phyloP scores from a whole-genome alignment of 2,888 invertebrate genomes.

The Drosophila kuntzei region DNA sequence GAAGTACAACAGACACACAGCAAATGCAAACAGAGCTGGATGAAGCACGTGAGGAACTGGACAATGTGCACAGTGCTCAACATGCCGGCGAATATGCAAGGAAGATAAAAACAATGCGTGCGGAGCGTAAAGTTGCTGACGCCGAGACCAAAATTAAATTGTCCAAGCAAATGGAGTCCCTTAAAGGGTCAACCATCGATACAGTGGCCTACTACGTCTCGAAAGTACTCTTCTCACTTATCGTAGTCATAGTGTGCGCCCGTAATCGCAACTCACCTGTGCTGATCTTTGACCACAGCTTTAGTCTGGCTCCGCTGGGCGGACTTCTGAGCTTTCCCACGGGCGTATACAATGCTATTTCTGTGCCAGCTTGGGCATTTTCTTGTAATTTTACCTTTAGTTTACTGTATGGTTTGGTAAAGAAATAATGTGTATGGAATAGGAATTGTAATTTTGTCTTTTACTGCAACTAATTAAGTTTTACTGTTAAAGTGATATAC shows the following conservation, averaged over 20 bases:
- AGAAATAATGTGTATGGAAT: conserved; percentile 46
- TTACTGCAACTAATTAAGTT: conserved; percentile 28
- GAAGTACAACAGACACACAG: background rate
- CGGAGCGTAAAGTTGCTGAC: conserved; percentile 74
- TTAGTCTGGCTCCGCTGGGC: conserved; percentile 86
- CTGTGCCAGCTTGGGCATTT: conserved; percentile 87
- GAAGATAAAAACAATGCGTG: conserved; percentile 79
- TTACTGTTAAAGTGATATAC: conserved; percentile 41
- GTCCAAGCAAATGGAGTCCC: conserved; percentile 48
- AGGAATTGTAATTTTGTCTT: conserved; percentile 18
- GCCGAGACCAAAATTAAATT: conserved; percentile 59
- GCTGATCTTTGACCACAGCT: conserved; percentile 84
- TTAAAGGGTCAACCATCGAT: conserved; percentile 74
- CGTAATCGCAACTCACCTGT: conserved; percentile 86
- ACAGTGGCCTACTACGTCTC: conserved; percentile 83
- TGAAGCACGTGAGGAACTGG: conserved; percentile 67
- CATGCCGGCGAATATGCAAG: conserved; percentile 76
- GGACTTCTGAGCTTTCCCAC: conserved; percentile 86
- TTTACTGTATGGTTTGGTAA: conserved; percentile 70
- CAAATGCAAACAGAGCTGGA: conserved; percentile 54
- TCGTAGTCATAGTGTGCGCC: conserved; percentile 84
- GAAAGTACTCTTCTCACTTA: conserved; percentile 82
- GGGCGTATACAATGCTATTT: conserved; percentile 85
- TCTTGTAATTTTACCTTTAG: conserved; percentile 86
- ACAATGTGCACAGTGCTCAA: conserved; percentile 55